These are phyloP conservation scores for Lagorchestes hirsutus DNA, from an alignment of 2,797 vertebrate genomes.

Conservation along the genomic window DNA sequence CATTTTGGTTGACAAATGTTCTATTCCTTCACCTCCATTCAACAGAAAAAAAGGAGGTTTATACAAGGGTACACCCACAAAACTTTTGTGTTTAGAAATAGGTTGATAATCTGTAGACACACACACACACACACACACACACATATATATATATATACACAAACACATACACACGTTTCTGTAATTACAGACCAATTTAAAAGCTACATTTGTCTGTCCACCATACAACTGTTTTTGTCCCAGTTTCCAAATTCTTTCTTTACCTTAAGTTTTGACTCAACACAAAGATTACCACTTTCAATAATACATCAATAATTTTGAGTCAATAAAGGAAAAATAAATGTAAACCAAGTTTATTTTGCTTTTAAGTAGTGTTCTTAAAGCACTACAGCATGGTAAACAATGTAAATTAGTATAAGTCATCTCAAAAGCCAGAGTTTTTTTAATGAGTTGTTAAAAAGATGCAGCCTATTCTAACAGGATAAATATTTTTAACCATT, in stretches of 20 bases:
- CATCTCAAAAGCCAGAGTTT: conserved; percentile 96
- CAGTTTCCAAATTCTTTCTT: not conserved
- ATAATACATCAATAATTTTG: conserved; percentile 76
- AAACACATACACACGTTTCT: not conserved
- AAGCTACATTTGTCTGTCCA: not conserved
- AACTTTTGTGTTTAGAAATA: not conserved
- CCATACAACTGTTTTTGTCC: not conserved
- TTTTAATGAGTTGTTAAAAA: conserved; percentile 99
- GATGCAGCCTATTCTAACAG: conserved; percentile 97
- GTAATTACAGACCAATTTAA: not conserved
- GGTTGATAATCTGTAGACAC: not conserved
- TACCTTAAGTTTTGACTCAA: conserved; percentile 24
- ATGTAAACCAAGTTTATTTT: conserved; percentile 99
- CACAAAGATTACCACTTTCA: conserved; percentile 44
- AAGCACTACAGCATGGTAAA: conserved; percentile 99
- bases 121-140: not conserved
- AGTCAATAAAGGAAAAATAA: conserved; percentile 88
- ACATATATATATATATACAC: no score
- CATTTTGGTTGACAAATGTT: not conserved
- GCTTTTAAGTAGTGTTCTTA: conserved; percentile 96
- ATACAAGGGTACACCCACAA: not conserved
- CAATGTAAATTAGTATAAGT: conserved; percentile 99
- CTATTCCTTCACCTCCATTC: not conserved
- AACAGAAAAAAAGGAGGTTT: not conserved
- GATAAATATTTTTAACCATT: conserved; percentile 99